A percentile compares a stretch with the other conserved stretches of the same genome.
Evolutionary conservation across 1,140 invertebrate genomes (phyloP).

Genomic region (Triops cancriformis): DNA sequence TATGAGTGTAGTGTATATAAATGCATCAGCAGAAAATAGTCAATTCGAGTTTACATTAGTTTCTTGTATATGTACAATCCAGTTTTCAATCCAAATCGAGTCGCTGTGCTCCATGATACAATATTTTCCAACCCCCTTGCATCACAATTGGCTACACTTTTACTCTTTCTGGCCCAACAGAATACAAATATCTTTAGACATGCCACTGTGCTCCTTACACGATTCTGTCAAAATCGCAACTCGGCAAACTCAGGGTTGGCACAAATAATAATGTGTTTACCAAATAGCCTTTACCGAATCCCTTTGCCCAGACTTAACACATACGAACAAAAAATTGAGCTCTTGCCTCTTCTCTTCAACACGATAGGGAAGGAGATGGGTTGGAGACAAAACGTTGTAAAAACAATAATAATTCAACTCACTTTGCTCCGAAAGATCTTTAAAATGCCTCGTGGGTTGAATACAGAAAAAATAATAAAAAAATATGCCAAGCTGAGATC

Average conservation of each 20-base stretch:
- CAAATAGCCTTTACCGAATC: not conserved
- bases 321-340: not conserved
- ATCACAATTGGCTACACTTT: not conserved
- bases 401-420: not conserved
- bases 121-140: not conserved
- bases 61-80: not conserved
- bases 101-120: not conserved
- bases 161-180: not conserved
- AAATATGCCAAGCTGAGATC: not conserved
- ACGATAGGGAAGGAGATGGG: not conserved
- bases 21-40: not conserved
- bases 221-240: not conserved
- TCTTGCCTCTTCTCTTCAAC: not conserved
- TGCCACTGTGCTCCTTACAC: not conserved
- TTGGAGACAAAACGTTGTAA: not conserved
- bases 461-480: not conserved
- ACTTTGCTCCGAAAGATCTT: not conserved
- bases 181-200: not conserved
- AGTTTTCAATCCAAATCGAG: conserved; percentile 5
- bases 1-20: not conserved
- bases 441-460: not conserved
- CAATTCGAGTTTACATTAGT: not conserved
- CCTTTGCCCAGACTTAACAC: not conserved
- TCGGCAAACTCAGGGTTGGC: conserved; percentile 12
- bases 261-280: conserved; percentile 7